Percentiles rank a stretch among this genome's conserved stretches.
phyloP scores from a whole-genome alignment of 1,140 invertebrate species.

The Lordiphosa mommai region DNA sequence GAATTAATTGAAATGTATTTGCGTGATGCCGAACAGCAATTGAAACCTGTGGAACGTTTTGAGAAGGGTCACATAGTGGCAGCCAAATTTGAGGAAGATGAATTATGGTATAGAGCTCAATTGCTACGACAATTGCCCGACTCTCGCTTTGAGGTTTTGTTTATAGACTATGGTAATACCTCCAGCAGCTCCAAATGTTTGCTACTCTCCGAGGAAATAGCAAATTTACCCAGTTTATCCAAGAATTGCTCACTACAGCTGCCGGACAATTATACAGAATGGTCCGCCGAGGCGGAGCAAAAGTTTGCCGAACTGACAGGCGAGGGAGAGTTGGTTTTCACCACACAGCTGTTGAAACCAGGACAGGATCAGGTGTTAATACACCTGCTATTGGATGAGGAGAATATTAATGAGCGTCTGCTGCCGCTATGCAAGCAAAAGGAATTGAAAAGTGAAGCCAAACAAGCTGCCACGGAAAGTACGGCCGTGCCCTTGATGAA shows the following conservation, averaged over 20 bases:
- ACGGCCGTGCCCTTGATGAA: neutral
- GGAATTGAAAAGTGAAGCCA: slow-evolving; percentile 15
- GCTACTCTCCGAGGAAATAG: slow-evolving; percentile 84
- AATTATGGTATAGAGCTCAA: slow-evolving; percentile 86
- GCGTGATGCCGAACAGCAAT: slow-evolving; percentile 56
- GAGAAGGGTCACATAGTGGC: slow-evolving; percentile 84
- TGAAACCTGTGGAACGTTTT: slow-evolving; percentile 48
- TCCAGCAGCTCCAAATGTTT: slow-evolving; percentile 82
- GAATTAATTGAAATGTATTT: slow-evolving; percentile 84
- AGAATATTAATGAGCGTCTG: slow-evolving; percentile 83
- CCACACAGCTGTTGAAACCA: slow-evolving; percentile 83
- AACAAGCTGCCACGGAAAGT: neutral
- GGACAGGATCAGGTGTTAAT: slow-evolving; percentile 84
- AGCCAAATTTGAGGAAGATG: slow-evolving; percentile 85
- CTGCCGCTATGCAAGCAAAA: slow-evolving; percentile 80
- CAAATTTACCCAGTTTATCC: slow-evolving; percentile 82
- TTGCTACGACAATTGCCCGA: slow-evolving; percentile 82
- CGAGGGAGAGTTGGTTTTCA: slow-evolving; percentile 84
- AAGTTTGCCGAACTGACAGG: slow-evolving; percentile 84
- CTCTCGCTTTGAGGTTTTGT: slow-evolving; percentile 84
- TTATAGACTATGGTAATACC: slow-evolving; percentile 88
- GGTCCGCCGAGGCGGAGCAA: slow-evolving; percentile 83
- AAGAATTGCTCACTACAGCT: slow-evolving; percentile 84
- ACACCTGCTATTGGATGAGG: slow-evolving; percentile 82
- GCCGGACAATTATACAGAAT: slow-evolving; percentile 82